Evolutionary conservation across 2,888 invertebrate species (phyloP).

Genomic region (Tenthredo mesomela): DNA sequence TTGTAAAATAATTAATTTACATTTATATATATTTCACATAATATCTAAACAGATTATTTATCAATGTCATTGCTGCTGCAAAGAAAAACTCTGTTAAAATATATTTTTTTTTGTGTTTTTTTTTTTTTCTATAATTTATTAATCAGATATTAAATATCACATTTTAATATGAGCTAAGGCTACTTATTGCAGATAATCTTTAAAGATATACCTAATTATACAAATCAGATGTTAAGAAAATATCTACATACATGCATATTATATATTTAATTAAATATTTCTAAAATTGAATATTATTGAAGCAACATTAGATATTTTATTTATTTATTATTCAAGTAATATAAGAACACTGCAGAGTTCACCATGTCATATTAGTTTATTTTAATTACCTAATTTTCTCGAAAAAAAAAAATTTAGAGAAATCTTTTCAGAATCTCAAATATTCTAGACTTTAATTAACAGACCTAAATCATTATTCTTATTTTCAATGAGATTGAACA

Average conservation of each 20-base stretch:
- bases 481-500: not conserved
- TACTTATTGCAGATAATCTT: not conserved
- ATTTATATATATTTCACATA: not conserved
- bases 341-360: not conserved
- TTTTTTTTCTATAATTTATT: not conserved
- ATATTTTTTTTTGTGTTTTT: not conserved
- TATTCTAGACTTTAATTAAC: not conserved
- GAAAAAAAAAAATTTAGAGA: not conserved
- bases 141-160: not conserved
- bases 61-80: not conserved
- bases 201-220: not conserved
- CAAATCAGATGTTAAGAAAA: not conserved
- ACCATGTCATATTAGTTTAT: not conserved
- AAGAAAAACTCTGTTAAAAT: not conserved
- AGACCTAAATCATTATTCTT: not conserved
- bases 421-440: not conserved
- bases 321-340: not conserved
- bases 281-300: not conserved
- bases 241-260: not conserved
- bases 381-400: not conserved
- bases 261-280: not conserved
- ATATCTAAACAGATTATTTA: conserved; percentile 17
- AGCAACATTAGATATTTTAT: not conserved
- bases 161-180: not conserved
- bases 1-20: not conserved